Conservation (phyloP, 2,888 invertebrate species). For the Furcula furcula region DNA sequence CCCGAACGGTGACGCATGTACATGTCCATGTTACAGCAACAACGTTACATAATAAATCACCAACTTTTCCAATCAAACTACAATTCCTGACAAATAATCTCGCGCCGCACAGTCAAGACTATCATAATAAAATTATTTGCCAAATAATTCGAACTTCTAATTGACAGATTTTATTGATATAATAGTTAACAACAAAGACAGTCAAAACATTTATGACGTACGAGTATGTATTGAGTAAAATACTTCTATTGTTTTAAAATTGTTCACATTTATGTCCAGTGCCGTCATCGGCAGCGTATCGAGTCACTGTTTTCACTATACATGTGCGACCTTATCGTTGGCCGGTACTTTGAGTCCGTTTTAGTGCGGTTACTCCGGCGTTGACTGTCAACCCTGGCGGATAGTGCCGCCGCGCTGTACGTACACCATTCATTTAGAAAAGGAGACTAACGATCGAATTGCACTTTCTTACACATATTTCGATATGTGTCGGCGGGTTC, state of each 20-base stretch:
- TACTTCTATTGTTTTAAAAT: background rate
- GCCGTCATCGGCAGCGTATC: no score
- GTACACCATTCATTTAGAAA: background rate
- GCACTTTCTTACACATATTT: background rate
- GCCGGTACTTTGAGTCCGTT: conserved; percentile 9
- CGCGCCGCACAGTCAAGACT: conserved; percentile 17
- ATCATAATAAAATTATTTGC: conserved; percentile 33
- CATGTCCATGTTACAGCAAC: conserved; percentile 1
- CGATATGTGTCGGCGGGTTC: background rate
- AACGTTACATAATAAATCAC: conserved; percentile 8
- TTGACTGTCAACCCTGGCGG: conserved; percentile 5
- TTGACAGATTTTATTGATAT: conserved; percentile 36
- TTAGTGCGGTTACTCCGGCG: conserved; percentile 6
- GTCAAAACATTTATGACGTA: conserved; percentile 23
- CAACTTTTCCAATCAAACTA: conserved; percentile 8
- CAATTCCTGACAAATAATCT: conserved; percentile 5
- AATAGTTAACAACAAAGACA: conserved; percentile 34
- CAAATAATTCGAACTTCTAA: conserved; percentile 40
- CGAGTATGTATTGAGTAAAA: conserved; percentile 5
- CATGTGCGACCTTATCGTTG: conserved; percentile 18
- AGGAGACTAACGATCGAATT: background rate
- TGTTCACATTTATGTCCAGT: background rate
- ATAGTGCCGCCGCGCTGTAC: background rate
- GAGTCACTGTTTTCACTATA: conserved; percentile 4
- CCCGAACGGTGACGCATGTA: background rate